Percentiles rank a stretch among this genome's conserved stretches.
Conservation (phyloP, 64 coral and sea anemone genomes). For the Actinia tenebrosa region DNA sequence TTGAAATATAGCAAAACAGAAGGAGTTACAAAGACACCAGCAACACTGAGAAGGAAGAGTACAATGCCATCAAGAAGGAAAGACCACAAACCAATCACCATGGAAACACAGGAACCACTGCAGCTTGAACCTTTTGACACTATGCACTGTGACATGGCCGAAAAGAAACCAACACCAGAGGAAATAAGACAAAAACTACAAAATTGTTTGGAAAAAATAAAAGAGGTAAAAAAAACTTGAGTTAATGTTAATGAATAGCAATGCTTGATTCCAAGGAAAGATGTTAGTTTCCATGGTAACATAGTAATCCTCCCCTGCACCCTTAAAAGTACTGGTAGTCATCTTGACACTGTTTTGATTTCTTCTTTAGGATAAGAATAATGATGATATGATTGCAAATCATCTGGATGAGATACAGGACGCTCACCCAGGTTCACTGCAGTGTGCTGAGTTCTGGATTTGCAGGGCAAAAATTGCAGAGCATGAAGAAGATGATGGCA, state of each 20-base stretch:
- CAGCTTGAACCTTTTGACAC: slow-evolving; percentile 19
- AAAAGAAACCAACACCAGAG: neutral
- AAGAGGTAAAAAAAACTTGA: neutral
- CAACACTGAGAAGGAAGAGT: neutral
- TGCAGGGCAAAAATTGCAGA: slow-evolving; percentile 73
- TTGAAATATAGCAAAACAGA: neutral
- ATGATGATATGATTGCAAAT: slow-evolving; percentile 7
- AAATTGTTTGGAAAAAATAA: neutral
- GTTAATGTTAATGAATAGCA: neutral
- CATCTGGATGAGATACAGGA: slow-evolving; percentile 30
- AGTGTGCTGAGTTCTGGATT: slow-evolving; percentile 55
- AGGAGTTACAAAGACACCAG: slow-evolving; percentile 6
- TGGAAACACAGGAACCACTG: neutral
- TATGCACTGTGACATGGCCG: neutral
- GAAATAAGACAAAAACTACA: neutral
- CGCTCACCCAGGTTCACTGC: neutral
- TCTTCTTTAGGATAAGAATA: slow-evolving; percentile 12
- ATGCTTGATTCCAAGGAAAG: neutral
- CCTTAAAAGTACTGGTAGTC: neutral
- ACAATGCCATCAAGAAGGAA: neutral
- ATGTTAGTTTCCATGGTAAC: neutral
- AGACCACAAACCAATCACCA: neutral
- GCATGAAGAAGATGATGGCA: slow-evolving; percentile 41
- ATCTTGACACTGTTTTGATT: neutral
- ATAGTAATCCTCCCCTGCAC: neutral